A percentile compares a stretch with the other conserved stretches of the same genome.
phyloP scores from a whole-genome alignment of 2,113 vertebrate species.

The Ceratotherium simum region DNA sequence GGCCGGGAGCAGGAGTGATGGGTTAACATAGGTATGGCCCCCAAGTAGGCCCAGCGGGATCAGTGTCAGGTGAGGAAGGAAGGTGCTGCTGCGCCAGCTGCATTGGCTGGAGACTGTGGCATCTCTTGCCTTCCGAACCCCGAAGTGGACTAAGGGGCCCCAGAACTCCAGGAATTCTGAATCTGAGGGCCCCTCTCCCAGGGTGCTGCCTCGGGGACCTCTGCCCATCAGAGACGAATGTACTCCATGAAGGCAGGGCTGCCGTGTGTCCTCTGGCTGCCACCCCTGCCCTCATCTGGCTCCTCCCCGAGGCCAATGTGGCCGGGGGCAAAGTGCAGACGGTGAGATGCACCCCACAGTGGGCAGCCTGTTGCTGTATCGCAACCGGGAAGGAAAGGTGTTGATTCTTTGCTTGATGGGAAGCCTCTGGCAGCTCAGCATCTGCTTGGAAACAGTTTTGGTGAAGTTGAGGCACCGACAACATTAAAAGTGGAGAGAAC shows the following conservation, averaged over 20 bases:
- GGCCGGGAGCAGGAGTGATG: not conserved
- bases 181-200: not conserved
- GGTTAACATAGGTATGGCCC: not conserved
- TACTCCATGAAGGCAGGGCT: not conserved
- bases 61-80: not conserved
- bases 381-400: constrained; percentile 81
- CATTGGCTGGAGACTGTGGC: not conserved
- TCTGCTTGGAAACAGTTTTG: constrained; percentile 61
- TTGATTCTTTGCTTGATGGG: constrained; percentile 76
- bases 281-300: not conserved
- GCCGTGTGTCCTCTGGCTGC: not conserved
- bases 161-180: not conserved
- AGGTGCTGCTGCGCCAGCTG: not conserved
- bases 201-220: not conserved
- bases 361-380: not conserved
- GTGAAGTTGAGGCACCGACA: constrained; percentile 58
- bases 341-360: not conserved
- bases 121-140: not conserved
- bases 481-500: not conserved
- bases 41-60: not conserved
- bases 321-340: not conserved
- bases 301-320: constrained; percentile 32
- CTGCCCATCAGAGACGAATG: not conserved
- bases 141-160: not conserved
- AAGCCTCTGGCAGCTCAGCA: constrained; percentile 66